These are phyloP conservation scores for Semnopithecus entellus DNA, from an alignment of 2,113 vertebrate species.

Conservation along the genomic window DNA sequence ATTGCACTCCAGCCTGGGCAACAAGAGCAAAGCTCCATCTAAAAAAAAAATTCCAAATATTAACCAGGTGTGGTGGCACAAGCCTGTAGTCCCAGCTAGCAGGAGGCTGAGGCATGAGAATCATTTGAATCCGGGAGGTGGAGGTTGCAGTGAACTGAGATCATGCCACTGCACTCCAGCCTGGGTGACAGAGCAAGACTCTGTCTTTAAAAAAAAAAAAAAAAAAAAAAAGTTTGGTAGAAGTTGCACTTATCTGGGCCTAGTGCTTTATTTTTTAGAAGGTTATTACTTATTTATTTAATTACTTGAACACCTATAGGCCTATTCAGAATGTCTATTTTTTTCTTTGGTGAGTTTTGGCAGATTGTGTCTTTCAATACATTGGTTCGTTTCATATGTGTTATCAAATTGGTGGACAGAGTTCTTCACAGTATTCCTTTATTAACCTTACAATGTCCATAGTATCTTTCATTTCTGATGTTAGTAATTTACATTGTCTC, in stretches of 20 bases:
- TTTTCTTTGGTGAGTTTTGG: not conserved
- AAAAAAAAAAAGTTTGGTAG: not conserved
- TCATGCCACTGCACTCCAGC: no score
- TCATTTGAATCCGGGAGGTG: no score
- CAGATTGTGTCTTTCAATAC: not conserved
- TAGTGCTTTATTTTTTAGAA: not conserved
- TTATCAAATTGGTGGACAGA: not conserved
- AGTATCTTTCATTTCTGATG: not conserved
- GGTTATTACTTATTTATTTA: not conserved
- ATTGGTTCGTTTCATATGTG: not conserved
- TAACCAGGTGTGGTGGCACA: no score
- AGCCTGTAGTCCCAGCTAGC: no score
- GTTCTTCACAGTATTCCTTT: not conserved
- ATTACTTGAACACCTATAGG: not conserved
- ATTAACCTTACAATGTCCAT: not conserved
- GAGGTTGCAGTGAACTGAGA: no score
- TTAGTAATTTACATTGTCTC: not conserved
- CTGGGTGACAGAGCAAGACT: no score
- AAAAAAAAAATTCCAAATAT: no score
- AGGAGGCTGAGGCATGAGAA: no score
- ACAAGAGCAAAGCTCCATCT: no score
- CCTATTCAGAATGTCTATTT: not conserved
- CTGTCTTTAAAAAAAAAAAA: no score
- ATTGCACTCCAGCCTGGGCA: no score
- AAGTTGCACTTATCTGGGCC: not conserved